Evolutionary conservation across 2,113 vertebrate genomes (phyloP).

Genomic region (Cephalopholis sonnerati): DNA sequence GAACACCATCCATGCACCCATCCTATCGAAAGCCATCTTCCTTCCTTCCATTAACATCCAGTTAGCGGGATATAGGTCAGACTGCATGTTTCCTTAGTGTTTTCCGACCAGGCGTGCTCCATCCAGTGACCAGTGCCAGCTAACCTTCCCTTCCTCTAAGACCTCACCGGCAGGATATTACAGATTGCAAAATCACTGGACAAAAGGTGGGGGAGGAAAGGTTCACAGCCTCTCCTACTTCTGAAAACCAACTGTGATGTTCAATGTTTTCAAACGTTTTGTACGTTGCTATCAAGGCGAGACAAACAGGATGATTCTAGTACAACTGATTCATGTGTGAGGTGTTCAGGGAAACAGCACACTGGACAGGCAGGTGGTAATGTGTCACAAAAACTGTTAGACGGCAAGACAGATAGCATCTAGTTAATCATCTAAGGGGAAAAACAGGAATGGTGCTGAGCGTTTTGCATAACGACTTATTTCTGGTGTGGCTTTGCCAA

Average conservation of each 20-base stretch:
- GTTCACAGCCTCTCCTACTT: conserved; percentile 3
- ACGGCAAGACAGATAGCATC: conserved; percentile 14
- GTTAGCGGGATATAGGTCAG: conserved; percentile 17
- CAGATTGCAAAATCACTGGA: not conserved
- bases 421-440: conserved; percentile 6
- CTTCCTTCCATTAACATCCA: conserved; percentile 35
- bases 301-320: conserved; percentile 6
- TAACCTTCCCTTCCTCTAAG: conserved; percentile 38
- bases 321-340: not conserved
- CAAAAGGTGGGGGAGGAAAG: not conserved
- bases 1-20: not conserved
- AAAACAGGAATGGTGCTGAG: not conserved
- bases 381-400: conserved; percentile 15
- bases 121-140: conserved; percentile 20
- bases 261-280: not conserved
- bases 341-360: not conserved
- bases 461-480: conserved; percentile 16
- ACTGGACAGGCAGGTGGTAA: conserved; percentile 1
- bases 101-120: conserved; percentile 33
- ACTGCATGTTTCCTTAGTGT: conserved; percentile 40
- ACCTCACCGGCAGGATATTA: conserved; percentile 43
- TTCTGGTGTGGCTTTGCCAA: conserved; percentile 5
- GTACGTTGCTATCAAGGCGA: not conserved
- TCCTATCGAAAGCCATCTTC: not conserved
- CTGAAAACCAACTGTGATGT: not conserved